Percentiles rank a stretch among this genome's conserved stretches.
Conservation (phyloP, 2,113 vertebrate genomes). For the Rallus limicola region DNA sequence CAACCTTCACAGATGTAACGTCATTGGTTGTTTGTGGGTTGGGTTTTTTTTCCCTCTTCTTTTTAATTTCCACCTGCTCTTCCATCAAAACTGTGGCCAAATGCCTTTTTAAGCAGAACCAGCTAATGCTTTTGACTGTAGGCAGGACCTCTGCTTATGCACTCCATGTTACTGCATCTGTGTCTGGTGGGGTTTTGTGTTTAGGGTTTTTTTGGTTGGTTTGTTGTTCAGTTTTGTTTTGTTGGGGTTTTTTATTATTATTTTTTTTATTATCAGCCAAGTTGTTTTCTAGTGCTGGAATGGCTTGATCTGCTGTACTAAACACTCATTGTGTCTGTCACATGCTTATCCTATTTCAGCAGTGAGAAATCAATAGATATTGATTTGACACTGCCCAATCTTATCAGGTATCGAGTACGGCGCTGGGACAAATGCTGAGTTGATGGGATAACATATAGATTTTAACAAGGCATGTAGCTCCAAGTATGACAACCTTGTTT, state of each 20-base stretch:
- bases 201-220: not conserved
- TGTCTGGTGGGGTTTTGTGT: not conserved
- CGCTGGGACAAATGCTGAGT: constrained; percentile 29
- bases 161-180: not conserved
- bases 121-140: not conserved
- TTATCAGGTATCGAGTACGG: constrained; percentile 66
- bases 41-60: not conserved
- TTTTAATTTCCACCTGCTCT: not conserved
- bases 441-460: constrained; percentile 47
- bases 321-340: constrained; percentile 61
- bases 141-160: not conserved
- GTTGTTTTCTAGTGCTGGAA: constrained; percentile 33
- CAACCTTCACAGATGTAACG: not conserved
- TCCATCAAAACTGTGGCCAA: not conserved
- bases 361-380: constrained; percentile 74
- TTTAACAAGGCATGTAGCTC: constrained; percentile 23
- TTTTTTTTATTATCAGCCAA: not conserved
- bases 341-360: constrained; percentile 61
- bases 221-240: too few relatives aligned
- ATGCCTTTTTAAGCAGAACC: not conserved
- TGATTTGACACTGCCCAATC: constrained; percentile 74
- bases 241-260: too few relatives aligned
- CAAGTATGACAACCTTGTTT: constrained; percentile 25
- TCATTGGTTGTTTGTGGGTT: not conserved
- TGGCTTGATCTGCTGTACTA: constrained; percentile 31